Evolutionary conservation across 1,140 invertebrate species (phyloP).

Genomic region (Drosophila rufa): DNA sequence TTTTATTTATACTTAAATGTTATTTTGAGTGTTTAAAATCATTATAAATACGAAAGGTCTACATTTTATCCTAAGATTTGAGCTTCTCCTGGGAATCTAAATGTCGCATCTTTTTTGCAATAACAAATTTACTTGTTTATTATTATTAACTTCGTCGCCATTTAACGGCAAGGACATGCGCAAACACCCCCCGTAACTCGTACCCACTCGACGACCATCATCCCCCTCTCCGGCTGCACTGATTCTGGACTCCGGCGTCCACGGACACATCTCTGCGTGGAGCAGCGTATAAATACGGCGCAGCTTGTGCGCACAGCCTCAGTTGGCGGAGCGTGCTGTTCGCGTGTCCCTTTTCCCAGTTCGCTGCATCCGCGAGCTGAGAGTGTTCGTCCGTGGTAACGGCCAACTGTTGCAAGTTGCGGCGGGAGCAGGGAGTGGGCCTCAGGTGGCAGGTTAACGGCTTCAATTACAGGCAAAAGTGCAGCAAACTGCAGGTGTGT

Average conservation of each 20-base stretch:
- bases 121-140: conserved; percentile 44
- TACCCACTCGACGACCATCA: conserved; percentile 7
- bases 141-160: conserved; percentile 45
- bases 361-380: conserved; percentile 26
- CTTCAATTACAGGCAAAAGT: conserved; percentile 22
- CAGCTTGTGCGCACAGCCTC: conserved; percentile 61
- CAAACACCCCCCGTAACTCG: conserved; percentile 54
- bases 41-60: too few relatives aligned
- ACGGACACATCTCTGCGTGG: conserved; percentile 26
- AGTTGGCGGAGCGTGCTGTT: conserved; percentile 71
- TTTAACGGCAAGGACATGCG: conserved; percentile 71
- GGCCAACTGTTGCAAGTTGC: conserved; percentile 43
- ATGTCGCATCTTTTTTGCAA: conserved; percentile 1
- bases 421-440: background rate
- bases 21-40: background rate
- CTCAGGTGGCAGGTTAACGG: conserved; percentile 5
- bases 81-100: background rate
- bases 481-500: conserved; percentile 26
- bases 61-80: too few relatives aligned
- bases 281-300: conserved; percentile 67
- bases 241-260: conserved; percentile 2
- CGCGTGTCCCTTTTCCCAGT: conserved; percentile 55
- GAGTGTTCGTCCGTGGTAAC: conserved; percentile 7
- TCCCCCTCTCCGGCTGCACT: conserved; percentile 16
- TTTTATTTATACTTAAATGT: too few relatives aligned